A percentile compares a stretch with the other conserved stretches of the same genome.
phyloP scores from a whole-genome alignment of 2,888 invertebrate species.

The Cataglyphis rosenhaueri region DNA sequence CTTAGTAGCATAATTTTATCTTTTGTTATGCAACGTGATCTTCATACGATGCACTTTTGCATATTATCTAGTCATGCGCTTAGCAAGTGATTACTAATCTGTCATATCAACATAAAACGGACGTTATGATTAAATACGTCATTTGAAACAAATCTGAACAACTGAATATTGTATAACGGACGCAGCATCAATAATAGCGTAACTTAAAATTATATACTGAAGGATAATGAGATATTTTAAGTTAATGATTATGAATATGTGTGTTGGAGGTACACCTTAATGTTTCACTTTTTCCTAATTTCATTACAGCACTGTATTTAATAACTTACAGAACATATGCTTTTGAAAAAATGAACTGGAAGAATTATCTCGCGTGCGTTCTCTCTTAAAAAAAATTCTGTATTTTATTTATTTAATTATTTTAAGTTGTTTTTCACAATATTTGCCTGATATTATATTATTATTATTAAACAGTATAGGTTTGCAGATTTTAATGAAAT shows the following conservation, averaged over 20 bases:
- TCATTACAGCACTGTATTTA: neutral
- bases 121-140: neutral
- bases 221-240: neutral
- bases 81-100: neutral
- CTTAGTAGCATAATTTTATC: conserved; percentile 1
- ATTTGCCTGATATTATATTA: neutral
- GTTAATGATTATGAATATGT: neutral
- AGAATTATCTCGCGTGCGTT: no score
- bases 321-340: neutral
- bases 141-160: neutral
- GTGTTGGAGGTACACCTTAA: neutral
- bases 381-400: no score
- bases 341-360: neutral
- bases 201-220: neutral
- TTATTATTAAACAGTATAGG: neutral
- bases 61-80: neutral
- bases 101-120: neutral
- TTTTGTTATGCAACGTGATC: conserved; percentile 16
- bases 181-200: neutral
- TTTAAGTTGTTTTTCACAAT: neutral
- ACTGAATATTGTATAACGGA: neutral
- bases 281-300: neutral
- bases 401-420: conserved; percentile 5
- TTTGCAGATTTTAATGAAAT: neutral
- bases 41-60: conserved; percentile 8